Evolutionary conservation across 2,113 vertebrate genomes (phyloP), one percentile per base, ranked within the genome.

Genomic region (Takifugu flavidus): DNA sequence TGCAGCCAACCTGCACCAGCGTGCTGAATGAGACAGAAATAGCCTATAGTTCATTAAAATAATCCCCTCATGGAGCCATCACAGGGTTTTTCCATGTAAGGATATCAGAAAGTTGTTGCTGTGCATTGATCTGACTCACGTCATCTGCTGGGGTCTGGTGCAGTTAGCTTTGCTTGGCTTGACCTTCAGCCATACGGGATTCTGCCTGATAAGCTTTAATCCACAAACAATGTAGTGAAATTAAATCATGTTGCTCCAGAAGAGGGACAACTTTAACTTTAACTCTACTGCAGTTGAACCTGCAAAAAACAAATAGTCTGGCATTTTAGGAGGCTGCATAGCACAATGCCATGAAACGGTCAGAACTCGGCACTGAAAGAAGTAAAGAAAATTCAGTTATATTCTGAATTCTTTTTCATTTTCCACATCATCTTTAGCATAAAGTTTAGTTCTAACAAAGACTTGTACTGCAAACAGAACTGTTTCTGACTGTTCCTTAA

Each of bases 171-270:
- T 46, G 27, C 65, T 72, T 77, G 70, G 72, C 78, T 56, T 28
- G 28, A 53, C 25, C 49, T 25, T 25, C 15, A 65, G 67, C 53
- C 43, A 25, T 44, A 54, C 25, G 49, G 46, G 27, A 46, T 59
- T 14, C 47, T 59, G 51, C 58, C 52, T 73, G 70, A 29, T 11
- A 6, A 39, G n/a, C 28, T 93, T 47, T 90, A 82, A 39, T 39
- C 81, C 62, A 86, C 86, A 79, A 82, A 91, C 83, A 25, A 25
- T 8, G 84, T 85, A 62, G 82, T 6, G 89, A 90, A 67, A 89
- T 81, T 5, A 34, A 27, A 27, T 11, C 25, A 4, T 49, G 90
- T 89, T 56, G 91, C 89, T 90, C 61, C 43, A 57, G 46, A 56
- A 34, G 8, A 50, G 34, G 2, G 8, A 13, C 54, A 28, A 42